Base-by-base conservation (phyloP, 2,113 vertebrate species). In the Nyctibius bracteatus region DNA sequence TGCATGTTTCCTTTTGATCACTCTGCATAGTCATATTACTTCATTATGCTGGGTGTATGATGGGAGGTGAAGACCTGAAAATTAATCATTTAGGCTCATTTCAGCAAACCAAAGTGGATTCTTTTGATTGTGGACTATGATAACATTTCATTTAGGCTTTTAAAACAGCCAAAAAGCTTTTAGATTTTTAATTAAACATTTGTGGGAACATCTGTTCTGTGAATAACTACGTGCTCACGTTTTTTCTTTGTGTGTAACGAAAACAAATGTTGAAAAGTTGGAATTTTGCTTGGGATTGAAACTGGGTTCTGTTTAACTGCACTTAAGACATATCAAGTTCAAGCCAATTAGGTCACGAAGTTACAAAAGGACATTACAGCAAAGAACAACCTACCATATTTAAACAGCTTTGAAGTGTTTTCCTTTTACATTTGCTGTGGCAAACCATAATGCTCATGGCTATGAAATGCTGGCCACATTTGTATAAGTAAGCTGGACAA, bases 111-210 rank as follows among this genome's bases (percentile, higher is more conserved):
- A 49, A 79, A 85, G 41, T 39, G 18, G 8, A 62, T 59, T 67
- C 71, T 90, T 96, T 82, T 90, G 9, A 87, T 87, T 85, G 13
- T 89, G 62, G 39, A 63, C 57, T 61, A 68, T 14, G 73, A 95
- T 75, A 95, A 61, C 27, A 37, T 87, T 87, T 92, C 49, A 58
- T 82, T 88, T 90, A 58, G 25, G 52, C 82, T 88, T 85, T 80
- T 31, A 80, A 92, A 97, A 27, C 44, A 86, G 51, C 44, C 80
- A 54, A 71, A 91, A 79, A 92, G 75, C 4, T 2, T 67, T 28
- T 39, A 35, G 44, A 88, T 43, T 94, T 91, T 90, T 95, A 95
- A 90, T 95, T 88, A 86, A 91, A 82, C 14, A 54, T 92, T 54
- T 80, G 58, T 77, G 59, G 58, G 58, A 90, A 88, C 75, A 55